phyloP scores from a whole-genome alignment of 1,140 invertebrate genomes.

The Littorina saxatilis region DNA sequence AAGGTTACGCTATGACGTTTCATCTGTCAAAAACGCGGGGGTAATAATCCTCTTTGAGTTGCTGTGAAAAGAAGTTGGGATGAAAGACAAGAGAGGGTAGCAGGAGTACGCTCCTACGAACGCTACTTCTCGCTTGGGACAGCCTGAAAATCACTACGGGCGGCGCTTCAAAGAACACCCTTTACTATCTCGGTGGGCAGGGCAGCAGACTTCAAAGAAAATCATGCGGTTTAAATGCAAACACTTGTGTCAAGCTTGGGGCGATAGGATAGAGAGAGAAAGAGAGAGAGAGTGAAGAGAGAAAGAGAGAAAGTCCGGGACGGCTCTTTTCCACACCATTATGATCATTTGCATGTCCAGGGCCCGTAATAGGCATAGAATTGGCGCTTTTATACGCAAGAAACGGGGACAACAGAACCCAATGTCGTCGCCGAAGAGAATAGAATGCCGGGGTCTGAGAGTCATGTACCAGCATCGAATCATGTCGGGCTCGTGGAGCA shows the following conservation, averaged over 20 bases:
- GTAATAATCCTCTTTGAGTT: no score
- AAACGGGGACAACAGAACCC: no score
- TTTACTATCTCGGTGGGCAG: not conserved
- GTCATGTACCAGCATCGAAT: no score
- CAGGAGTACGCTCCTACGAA: not conserved
- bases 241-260: conserved; percentile 32
- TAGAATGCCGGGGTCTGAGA: no score
- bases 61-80: not conserved
- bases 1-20: no score
- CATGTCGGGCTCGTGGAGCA: no score
- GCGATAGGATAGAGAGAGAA: no score
- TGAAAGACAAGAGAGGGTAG: conserved; percentile 32
- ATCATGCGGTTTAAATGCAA: conserved; percentile 35
- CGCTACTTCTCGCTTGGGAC: conserved; percentile 14
- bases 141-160: not conserved
- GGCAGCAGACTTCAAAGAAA: conserved; percentile 21
- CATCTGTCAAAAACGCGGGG: no score
- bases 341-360: conserved; percentile 32
- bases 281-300: no score
- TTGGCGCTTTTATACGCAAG: no score
- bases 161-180: conserved; percentile 15
- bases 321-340: not conserved
- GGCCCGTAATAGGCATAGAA: not conserved
- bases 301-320: not conserved
- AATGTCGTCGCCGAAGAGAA: no score